These are phyloP conservation scores for Leptopilina drosophilae DNA, from an alignment of 2,888 invertebrate genomes.

Conservation along the genomic window DNA sequence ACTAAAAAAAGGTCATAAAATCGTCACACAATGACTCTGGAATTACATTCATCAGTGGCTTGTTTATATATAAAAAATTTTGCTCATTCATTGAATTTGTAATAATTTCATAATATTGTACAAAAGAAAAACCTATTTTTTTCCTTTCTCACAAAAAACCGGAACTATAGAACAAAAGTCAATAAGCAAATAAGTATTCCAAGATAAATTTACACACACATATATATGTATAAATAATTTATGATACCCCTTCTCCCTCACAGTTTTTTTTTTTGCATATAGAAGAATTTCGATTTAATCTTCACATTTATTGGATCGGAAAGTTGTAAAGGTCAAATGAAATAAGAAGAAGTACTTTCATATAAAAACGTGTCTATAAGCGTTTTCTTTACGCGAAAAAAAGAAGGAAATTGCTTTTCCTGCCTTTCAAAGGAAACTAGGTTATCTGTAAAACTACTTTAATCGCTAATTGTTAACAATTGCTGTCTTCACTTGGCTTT, in stretches of 20 bases:
- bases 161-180: background rate
- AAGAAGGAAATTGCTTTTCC: background rate
- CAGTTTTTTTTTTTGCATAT: too few relatives aligned
- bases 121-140: background rate
- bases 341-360: conserved; percentile 15
- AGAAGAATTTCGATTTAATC: conserved; percentile 14
- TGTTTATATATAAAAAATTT: too few relatives aligned
- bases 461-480: too few relatives aligned
- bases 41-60: too few relatives aligned
- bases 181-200: background rate
- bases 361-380: conserved; percentile 13
- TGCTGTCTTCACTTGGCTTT: too few relatives aligned
- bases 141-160: background rate
- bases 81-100: background rate
- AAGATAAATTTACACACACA: background rate
- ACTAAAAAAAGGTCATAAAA: too few relatives aligned
- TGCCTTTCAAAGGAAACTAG: background rate
- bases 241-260: background rate
- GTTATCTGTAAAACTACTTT: too few relatives aligned
- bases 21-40: too few relatives aligned
- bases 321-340: conserved; percentile 34
- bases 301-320: conserved; percentile 22
- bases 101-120: background rate
- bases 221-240: too few relatives aligned
- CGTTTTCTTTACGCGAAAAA: background rate